Evolutionary conservation across 2,888 invertebrate genomes (phyloP), one percentile per base, ranked within the genome.

Genomic region (Chrysotoxum bicinctum): DNA sequence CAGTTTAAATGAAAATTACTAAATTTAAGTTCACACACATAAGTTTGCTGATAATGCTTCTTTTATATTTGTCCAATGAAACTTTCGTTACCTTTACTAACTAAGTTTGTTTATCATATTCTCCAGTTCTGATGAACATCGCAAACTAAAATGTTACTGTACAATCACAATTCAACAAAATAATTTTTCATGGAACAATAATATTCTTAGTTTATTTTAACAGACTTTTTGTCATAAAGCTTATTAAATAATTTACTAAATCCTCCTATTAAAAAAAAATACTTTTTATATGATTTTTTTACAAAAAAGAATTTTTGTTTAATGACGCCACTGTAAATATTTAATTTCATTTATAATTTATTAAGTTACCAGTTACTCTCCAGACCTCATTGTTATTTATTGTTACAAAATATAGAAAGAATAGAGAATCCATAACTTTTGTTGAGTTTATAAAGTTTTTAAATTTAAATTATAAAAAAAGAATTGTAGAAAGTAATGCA

Each of bases 331-430:
- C 30, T 75, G 84, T 84, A 79, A 52, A 84, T 79, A 80, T 32
- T 14, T 35, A 16, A 48, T 16, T 21, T 40, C 37, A 73, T 56
- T 64, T 40, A 45, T 50, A 26, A 43, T 70, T 40, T 76, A 43
- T 14, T 40, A 14, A 73, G 3, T 30, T 40, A 48, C 35, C 40
- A 40, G 40, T n/a, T n/a, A 40, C 7, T n/a, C 40, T 40, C 12
- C 40, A 76, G 66, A 72, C 40, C 62, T 43, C 30, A 68, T 73
- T 79, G 83, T 84, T 79, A 84, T 84, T 84, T 79, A 84, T 84
- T 84, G 54, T 26, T 52, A 70, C 4, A 48, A 16, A 74, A 32
- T 23, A 60, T 52, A 58, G 3, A 54, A 45, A 14, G 12, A 23
- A 48, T 78, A 83, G 68, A 56, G 14, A 26, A 35, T 78, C 78